These are phyloP conservation scores for Orientallactaga sibirica DNA, from an alignment of 2,797 vertebrate genomes.

Conservation along the genomic window DNA sequence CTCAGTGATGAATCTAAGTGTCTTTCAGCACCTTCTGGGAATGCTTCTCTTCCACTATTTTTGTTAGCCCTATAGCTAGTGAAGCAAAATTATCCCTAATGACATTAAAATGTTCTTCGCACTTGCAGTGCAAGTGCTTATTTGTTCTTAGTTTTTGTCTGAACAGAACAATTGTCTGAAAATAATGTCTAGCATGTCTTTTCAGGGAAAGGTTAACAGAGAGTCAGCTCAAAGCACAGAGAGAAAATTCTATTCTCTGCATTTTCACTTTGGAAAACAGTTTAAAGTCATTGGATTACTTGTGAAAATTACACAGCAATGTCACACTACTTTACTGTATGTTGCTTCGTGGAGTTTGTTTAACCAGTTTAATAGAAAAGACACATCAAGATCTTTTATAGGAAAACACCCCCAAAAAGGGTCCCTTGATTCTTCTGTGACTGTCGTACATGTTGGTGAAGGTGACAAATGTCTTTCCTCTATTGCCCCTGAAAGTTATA, in stretches of 20 bases:
- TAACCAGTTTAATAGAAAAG: neutral
- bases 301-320: neutral
- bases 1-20: conserved; percentile 85
- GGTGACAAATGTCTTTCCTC: neutral
- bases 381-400: neutral
- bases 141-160: conserved; percentile 75
- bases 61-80: conserved; percentile 75
- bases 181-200: conserved; percentile 68
- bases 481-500: neutral
- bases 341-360: conserved; percentile 43
- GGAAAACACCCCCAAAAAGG: conserved; percentile 28
- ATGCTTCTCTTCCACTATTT: conserved; percentile 82
- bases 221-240: conserved; percentile 60
- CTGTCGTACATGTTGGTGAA: neutral
- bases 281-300: conserved; percentile 68
- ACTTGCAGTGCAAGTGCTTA: conserved; percentile 73
- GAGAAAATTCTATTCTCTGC: conserved; percentile 60
- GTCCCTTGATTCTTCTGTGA: conserved; percentile 7
- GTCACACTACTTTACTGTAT: conserved; percentile 1
- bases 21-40: conserved; percentile 81
- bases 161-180: conserved; percentile 77
- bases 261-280: conserved; percentile 70
- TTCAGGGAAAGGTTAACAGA: conserved; percentile 67
- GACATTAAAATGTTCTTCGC: conserved; percentile 75
- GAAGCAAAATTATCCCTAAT: conserved; percentile 80